Conservation (phyloP, 2,888 invertebrate genomes). For the Tipula helvola region DNA sequence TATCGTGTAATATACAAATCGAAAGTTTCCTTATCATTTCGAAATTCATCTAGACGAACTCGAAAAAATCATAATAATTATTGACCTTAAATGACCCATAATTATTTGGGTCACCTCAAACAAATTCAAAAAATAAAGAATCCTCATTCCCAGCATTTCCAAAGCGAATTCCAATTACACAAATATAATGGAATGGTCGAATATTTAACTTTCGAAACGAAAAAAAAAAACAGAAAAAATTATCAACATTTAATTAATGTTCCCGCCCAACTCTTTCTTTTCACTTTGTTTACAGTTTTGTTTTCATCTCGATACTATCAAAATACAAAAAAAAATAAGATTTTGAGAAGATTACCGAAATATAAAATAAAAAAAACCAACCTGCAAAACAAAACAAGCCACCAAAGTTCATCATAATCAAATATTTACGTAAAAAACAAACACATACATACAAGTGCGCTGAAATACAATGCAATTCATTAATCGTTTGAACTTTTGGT, state of each 20-base stretch:
- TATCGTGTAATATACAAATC: too few relatives aligned
- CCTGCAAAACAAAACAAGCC: conserved; percentile 4
- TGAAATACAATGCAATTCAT: neutral
- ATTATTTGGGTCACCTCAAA: neutral
- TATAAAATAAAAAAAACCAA: neutral
- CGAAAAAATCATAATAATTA: neutral
- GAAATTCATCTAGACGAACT: too few relatives aligned
- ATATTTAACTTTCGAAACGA: neutral
- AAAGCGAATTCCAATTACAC: neutral
- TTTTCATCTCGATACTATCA: neutral
- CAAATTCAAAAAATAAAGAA: neutral
- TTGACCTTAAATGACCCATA: neutral
- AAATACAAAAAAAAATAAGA: neutral
- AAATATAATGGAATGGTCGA: neutral
- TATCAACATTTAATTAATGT: neutral
- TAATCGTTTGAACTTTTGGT: neutral
- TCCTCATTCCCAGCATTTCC: neutral
- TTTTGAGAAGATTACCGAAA: neutral
- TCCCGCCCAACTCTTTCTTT: conserved; percentile 4
- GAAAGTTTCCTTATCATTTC: too few relatives aligned
- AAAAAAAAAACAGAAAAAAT: neutral
- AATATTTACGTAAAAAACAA: neutral
- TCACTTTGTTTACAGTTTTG: conserved; percentile 4
- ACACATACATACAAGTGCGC: neutral
- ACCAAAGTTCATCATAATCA: neutral